Percentiles rank a stretch among this genome's conserved stretches.
phyloP scores from a whole-genome alignment of 2,888 invertebrate genomes.

The Heliconius erato region DNA sequence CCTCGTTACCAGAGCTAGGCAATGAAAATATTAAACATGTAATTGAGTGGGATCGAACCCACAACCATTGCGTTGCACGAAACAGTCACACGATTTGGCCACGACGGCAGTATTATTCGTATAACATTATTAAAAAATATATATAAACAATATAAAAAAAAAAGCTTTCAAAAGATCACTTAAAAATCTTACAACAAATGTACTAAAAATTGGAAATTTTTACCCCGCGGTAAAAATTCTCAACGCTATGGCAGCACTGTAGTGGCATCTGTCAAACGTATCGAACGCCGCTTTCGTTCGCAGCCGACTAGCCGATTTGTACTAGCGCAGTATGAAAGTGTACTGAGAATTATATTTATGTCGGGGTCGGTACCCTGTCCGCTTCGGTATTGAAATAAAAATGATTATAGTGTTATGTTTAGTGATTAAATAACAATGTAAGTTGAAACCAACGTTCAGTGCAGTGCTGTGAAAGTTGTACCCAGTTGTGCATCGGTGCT shows the following conservation, averaged over 20 bases:
- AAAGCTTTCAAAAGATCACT: too few relatives aligned
- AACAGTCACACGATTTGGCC: too few relatives aligned
- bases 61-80: too few relatives aligned
- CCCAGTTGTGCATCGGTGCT: conserved; percentile 69
- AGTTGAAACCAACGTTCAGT: conserved; percentile 70
- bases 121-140: too few relatives aligned
- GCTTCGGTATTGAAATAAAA: conserved; percentile 64
- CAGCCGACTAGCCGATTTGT: conserved; percentile 54
- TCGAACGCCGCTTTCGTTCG: conserved; percentile 71
- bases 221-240: conserved; percentile 10
- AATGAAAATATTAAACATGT: too few relatives aligned
- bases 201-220: neutral
- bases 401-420: conserved; percentile 78
- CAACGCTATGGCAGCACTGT: conserved; percentile 59
- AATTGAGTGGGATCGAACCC: too few relatives aligned
- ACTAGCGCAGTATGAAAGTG: conserved; percentile 66
- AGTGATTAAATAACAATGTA: conserved; percentile 80
- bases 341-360: conserved; percentile 69
- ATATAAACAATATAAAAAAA: too few relatives aligned
- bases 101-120: too few relatives aligned
- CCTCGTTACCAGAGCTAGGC: too few relatives aligned
- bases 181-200: too few relatives aligned
- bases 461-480: conserved; percentile 76
- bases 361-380: conserved; percentile 63
- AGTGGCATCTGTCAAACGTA: conserved; percentile 63